Evolutionary conservation across 2,888 invertebrate genomes (phyloP).

Genomic region (Papilio gigon): DNA sequence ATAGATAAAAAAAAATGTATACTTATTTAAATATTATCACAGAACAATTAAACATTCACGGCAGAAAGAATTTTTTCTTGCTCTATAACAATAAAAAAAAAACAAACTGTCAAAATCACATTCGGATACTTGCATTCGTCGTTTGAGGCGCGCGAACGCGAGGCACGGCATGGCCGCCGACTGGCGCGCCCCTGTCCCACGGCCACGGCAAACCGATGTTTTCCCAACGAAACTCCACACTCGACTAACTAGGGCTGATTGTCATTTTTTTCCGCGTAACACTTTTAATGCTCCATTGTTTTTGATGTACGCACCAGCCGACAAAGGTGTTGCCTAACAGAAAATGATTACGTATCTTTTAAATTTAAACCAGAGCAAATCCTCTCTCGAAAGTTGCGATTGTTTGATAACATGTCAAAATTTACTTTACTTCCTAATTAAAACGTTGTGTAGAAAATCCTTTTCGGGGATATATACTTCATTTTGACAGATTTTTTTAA

Average conservation of each 20-base stretch:
- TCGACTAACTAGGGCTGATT: constrained; percentile 73
- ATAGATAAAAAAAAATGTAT: neutral
- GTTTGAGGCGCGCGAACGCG: constrained; percentile 65
- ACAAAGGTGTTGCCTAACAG: constrained; percentile 62
- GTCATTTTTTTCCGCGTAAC: constrained; percentile 58
- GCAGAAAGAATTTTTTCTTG: neutral
- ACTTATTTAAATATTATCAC: neutral
- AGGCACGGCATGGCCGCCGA: constrained; percentile 75
- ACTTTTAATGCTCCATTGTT: constrained; percentile 75
- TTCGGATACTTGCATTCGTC: constrained; percentile 75
- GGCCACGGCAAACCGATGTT: constrained; percentile 53
- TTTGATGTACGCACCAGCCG: constrained; percentile 47
- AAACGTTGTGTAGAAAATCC: neutral
- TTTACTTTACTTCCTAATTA: constrained; percentile 8
- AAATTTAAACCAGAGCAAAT: constrained; percentile 39
- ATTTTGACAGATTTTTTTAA: neutral
- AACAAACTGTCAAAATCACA: constrained; percentile 9
- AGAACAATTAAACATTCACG: neutral
- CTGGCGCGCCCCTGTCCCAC: constrained; percentile 53
- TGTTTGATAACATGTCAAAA: constrained; percentile 14
- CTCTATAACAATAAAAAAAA: neutral
- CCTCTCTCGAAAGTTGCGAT: constrained; percentile 29
- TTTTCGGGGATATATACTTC: neutral
- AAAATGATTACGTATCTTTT: constrained; percentile 61
- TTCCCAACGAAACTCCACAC: constrained; percentile 65